phyloP scores from a whole-genome alignment of 2,888 invertebrate genomes.

The Philopedon plagiatum region DNA sequence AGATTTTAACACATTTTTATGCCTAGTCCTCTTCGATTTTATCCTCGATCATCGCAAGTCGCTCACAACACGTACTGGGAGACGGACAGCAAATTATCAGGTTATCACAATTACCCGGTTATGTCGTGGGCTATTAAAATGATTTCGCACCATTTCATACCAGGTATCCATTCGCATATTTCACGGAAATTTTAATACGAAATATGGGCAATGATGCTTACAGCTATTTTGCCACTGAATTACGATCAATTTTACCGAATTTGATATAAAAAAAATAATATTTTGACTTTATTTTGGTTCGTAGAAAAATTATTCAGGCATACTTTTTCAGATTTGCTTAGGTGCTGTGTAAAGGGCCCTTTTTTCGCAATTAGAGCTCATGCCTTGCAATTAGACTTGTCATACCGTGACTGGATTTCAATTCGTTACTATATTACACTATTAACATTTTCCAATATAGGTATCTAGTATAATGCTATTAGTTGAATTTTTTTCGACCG shows the following conservation, averaged over 20 bases:
- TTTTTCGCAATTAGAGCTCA: too few species aligned
- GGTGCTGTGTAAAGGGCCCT: too few species aligned
- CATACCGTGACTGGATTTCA: too few species aligned
- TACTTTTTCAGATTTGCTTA: too few species aligned
- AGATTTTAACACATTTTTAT: not conserved
- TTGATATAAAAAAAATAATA: too few species aligned
- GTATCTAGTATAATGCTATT: too few species aligned
- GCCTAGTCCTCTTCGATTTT: not conserved
- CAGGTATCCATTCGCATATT: slow-evolving; percentile 50
- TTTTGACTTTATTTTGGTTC: too few species aligned
- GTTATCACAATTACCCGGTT: slow-evolving; percentile 60
- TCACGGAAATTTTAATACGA: slow-evolving; percentile 45
- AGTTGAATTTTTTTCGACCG: too few species aligned
- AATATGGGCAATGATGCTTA: not conserved
- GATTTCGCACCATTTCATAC: slow-evolving; percentile 52
- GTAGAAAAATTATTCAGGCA: too few species aligned
- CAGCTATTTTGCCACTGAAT: slow-evolving; percentile 22
- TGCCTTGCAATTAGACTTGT: too few species aligned
- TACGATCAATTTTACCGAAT: not conserved
- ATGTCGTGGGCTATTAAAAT: slow-evolving; percentile 57
- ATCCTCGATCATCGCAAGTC: not conserved
- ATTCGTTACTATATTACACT: too few species aligned
- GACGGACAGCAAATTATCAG: slow-evolving; percentile 58
- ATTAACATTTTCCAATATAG: too few species aligned
- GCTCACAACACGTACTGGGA: slow-evolving; percentile 15